Evolutionary conservation across 2,797 vertebrate species (phyloP), one percentile per base, ranked within the genome.

Genomic region (Mus minutoides): DNA sequence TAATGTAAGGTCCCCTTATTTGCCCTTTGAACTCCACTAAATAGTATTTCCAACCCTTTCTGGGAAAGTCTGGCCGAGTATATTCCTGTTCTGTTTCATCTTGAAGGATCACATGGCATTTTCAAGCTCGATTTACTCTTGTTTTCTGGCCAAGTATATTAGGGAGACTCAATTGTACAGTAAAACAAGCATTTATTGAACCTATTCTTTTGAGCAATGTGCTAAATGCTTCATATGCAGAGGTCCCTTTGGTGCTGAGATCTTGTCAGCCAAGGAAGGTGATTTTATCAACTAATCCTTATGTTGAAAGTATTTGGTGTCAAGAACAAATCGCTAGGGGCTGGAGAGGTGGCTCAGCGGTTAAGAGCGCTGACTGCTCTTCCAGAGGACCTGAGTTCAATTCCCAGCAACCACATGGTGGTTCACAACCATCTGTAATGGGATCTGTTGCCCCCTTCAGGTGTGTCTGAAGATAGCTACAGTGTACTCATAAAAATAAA

Each of bases 61-160:
- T 69, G 13, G 37, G 40, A 67, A 69, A 80, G 71, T 8, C 60
- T 82, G 43, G 13, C 7, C 49, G 1, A 6, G 10, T 26, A 16
- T 46, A 16, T 26, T 11, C 2, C 37, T 46, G 8, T 1, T 10
- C 4, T 29, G 1, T 46, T 34, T 92, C n/a, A n/a, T 14, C 21
- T 13, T 4, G 21, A 9, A 17, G 24, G n/a, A 3, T 77, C 40
- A 8, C 10, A 6, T 2, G 1, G 6, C 12, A 7, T 34, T 69
- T 43, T 9, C 14, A 52, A 84, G n/a, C 24, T 86, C 80, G 4
- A 6, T 8, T 77, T 46, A 16, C 7, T 92, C 54, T n/a, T 67
- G 17, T 58, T 71, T 40, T 43, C 64, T 52, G 56, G 12, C 31
- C 13, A 88, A 34, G 40, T 77, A 52, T 80, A 6, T 46, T n/a